These are phyloP conservation scores for Amblyjoppa fuscipennis DNA, from an alignment of 2,888 invertebrate genomes.

Conservation along the genomic window DNA sequence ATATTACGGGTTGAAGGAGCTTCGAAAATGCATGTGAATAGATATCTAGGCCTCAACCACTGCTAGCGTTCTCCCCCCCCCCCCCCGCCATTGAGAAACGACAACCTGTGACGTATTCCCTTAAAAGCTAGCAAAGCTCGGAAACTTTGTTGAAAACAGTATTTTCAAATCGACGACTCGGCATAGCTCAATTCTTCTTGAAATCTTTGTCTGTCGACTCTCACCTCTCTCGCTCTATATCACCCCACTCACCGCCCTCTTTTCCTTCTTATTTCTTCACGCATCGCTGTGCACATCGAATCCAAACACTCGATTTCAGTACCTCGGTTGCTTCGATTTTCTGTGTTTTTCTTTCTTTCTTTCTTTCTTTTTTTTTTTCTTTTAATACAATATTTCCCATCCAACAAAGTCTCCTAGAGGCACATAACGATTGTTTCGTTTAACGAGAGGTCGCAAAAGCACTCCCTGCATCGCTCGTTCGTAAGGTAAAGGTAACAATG, in stretches of 20 bases:
- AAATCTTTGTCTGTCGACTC: constrained; percentile 39
- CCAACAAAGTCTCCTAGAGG: constrained; percentile 14
- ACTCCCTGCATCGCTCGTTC: constrained; percentile 64
- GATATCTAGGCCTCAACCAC: too few species aligned
- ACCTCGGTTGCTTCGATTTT: constrained; percentile 9
- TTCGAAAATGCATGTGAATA: too few species aligned
- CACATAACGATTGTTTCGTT: constrained; percentile 16
- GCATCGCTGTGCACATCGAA: constrained; percentile 69
- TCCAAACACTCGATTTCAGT: constrained; percentile 30
- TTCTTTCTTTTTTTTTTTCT: constrained; percentile 20
- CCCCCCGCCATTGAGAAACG: too few species aligned
- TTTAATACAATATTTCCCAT: not conserved
- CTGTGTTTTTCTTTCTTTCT: constrained; percentile 2
- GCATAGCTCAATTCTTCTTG: constrained; percentile 19
- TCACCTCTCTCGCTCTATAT: constrained; percentile 53
- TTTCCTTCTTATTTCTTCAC: constrained; percentile 51
- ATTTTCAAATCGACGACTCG: not conserved
- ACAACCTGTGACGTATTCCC: too few species aligned
- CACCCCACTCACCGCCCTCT: constrained; percentile 36
- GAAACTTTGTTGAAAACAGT: not conserved
- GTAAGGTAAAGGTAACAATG: not conserved
- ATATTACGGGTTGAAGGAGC: too few species aligned
- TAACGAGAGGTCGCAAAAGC: constrained; percentile 53
- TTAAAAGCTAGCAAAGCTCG: not conserved
- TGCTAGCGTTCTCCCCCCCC: too few species aligned